Evolutionary conservation across 2,888 invertebrate species (phyloP).

Genomic region (Drosophila subsilvestris): DNA sequence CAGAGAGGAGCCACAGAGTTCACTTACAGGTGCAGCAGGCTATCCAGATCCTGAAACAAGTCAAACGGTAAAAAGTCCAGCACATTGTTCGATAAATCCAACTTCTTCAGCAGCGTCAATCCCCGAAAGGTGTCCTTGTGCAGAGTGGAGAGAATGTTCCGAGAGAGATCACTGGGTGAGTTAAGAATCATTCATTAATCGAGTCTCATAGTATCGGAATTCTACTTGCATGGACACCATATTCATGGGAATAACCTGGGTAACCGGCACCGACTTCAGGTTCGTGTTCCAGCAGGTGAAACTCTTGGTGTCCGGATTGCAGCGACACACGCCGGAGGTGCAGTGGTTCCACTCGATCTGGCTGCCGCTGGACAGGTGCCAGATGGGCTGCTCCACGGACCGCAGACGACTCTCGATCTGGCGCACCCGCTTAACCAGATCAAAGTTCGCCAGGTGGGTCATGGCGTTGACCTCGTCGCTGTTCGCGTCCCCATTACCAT

Average conservation of each 20-base stretch:
- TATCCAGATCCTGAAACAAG: slow-evolving; percentile 87
- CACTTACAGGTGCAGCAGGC: slow-evolving; percentile 86
- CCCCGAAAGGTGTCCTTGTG: slow-evolving; percentile 88
- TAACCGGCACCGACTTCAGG: slow-evolving; percentile 85
- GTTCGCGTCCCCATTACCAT: slow-evolving; percentile 10
- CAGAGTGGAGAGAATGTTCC: slow-evolving; percentile 87
- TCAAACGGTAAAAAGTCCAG: slow-evolving; percentile 87
- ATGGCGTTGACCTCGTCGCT: slow-evolving; percentile 40
- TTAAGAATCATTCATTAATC: not conserved
- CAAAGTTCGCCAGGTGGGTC: slow-evolving; percentile 68
- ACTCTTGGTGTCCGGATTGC: slow-evolving; percentile 87
- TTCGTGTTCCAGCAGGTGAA: slow-evolving; percentile 88
- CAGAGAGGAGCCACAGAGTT: not conserved
- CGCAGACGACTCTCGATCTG: slow-evolving; percentile 86
- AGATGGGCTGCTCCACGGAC: slow-evolving; percentile 88
- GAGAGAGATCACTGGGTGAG: slow-evolving; percentile 86
- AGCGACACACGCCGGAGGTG: slow-evolving; percentile 87
- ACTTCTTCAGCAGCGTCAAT: slow-evolving; percentile 86
- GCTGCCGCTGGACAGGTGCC: slow-evolving; percentile 85
- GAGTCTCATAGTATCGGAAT: not conserved
- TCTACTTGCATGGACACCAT: slow-evolving; percentile 86
- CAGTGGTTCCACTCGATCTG: slow-evolving; percentile 86
- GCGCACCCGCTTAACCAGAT: slow-evolving; percentile 80
- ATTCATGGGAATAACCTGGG: slow-evolving; percentile 87
- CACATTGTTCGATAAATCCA: slow-evolving; percentile 88